These are phyloP conservation scores for Nemapogon koenigi DNA, from an alignment of 2,888 invertebrate genomes.

Conservation along the genomic window DNA sequence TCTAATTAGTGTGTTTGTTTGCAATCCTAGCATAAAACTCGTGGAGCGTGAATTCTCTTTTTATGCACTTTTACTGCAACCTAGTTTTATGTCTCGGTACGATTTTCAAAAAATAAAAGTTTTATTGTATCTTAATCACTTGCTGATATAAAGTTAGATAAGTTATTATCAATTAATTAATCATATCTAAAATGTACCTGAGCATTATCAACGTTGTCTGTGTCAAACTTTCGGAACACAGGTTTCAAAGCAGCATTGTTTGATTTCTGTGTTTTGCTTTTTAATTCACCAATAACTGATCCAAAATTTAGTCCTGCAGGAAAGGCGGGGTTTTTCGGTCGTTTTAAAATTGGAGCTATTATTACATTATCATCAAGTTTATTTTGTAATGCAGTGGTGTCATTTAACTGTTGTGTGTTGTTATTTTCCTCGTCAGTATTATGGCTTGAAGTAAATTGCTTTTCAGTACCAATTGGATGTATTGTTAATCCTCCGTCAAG, in stretches of 20 bases:
- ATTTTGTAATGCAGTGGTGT: conserved; percentile 3
- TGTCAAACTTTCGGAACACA: conserved; percentile 51
- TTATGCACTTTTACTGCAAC: no score
- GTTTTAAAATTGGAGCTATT: conserved; percentile 26
- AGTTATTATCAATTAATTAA: no score
- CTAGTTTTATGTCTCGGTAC: no score
- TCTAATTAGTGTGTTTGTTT: no score
- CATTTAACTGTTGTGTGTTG: conserved; percentile 5
- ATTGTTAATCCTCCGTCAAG: conserved; percentile 27
- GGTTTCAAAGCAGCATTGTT: conserved; percentile 44
- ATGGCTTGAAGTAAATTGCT: not conserved
- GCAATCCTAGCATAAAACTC: no score
- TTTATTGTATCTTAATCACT: no score
- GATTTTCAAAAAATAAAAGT: no score
- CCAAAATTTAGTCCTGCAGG: conserved; percentile 47
- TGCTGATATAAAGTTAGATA: no score
- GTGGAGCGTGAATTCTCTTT: no score
- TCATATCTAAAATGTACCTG: conserved; percentile 36
- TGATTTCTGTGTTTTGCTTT: conserved; percentile 43
- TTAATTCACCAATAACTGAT: conserved; percentile 52
- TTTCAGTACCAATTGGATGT: not conserved
- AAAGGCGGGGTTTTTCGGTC: conserved; percentile 39
- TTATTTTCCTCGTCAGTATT: not conserved
- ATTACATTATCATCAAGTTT: conserved; percentile 1
- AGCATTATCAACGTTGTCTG: conserved; percentile 30